Evolutionary conservation across 2,113 vertebrate species (phyloP), one percentile per base, ranked within the genome.

Genomic region (Callaeas wilsoni): DNA sequence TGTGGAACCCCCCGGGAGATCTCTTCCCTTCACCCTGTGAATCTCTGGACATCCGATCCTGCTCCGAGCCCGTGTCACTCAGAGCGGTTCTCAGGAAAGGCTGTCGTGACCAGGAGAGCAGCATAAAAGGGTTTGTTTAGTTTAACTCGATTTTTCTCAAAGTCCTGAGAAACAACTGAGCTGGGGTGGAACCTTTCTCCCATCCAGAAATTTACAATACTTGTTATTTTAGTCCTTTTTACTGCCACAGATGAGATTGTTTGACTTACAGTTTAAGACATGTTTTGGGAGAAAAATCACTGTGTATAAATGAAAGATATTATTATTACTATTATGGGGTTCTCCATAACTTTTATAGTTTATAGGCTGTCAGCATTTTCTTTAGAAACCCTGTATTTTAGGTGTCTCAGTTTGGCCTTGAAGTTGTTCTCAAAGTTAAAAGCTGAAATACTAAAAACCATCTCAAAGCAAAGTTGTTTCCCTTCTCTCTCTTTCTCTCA

Each of bases 291-390:
- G 67, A 85, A 92, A 77, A 82, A 79, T 47, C 37, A 42, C 70
- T 93, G 60, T 80, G 44, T 88, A 92, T 52, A 96, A 65, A 75
- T 83, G 83, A 69, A 95, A 83, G 37, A 76, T 90, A 50, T 62
- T 91, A 91, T 96, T 94, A 94, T 95, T 96, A 64, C 73, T 92
- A 74, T 94, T 91, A 78, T 10, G 69, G 78, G 84, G 68, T 93
- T 87, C 69, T 84, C 56, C 39, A 10, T 94, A 92, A 87, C 91
- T 92, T 88, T 68, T 84, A 39, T 71, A 67, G 69, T 75, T 96
- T 83, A 63, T 39, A 69, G 74, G 10, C 81, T 92, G 92, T 89
- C 90, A 94, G 92, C 84, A 6, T 78, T 95, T 94, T 90, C 44
- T 84, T 74, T 81, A 78, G 74, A 89, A 94, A 89, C 39, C 84